Conservation (phyloP, 2,113 vertebrate species). For the Rhodinocichla rosea region DNA sequence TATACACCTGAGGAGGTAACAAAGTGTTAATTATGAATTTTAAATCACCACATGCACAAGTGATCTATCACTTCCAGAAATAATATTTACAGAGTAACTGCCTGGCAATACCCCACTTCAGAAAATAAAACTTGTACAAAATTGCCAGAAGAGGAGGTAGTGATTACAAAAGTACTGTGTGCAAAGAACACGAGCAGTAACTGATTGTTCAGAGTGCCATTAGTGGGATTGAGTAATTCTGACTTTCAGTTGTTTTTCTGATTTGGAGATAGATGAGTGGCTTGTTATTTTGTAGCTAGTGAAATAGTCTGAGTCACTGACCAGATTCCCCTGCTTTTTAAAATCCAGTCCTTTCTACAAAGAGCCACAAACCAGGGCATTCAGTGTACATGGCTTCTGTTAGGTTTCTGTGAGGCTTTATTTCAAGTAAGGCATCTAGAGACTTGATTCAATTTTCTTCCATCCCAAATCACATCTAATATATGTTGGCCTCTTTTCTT, state of each 20-base stretch:
- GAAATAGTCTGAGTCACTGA: neutral
- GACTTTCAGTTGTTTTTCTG: neutral
- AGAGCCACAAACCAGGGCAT: neutral
- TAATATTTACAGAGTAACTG: constrained; percentile 40
- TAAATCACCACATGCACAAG: neutral
- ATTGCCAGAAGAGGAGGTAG: neutral
- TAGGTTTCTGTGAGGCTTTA: neutral
- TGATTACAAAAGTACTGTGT: neutral
- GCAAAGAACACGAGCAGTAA: neutral
- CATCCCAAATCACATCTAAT: neutral
- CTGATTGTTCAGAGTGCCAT: neutral
- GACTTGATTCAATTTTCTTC: neutral
- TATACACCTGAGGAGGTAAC: neutral
- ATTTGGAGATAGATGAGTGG: neutral
- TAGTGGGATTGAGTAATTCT: neutral
- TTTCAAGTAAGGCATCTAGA: neutral
- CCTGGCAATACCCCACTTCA: neutral
- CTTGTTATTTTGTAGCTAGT: neutral
- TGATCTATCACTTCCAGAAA: neutral
- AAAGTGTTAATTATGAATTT: constrained; percentile 27
- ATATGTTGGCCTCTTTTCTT: neutral
- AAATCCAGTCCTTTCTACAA: neutral
- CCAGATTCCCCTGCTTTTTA: neutral
- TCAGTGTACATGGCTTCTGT: neutral
- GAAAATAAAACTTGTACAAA: neutral